Conservation (phyloP, 2,113 vertebrate species). For the Zapornia atra region DNA sequence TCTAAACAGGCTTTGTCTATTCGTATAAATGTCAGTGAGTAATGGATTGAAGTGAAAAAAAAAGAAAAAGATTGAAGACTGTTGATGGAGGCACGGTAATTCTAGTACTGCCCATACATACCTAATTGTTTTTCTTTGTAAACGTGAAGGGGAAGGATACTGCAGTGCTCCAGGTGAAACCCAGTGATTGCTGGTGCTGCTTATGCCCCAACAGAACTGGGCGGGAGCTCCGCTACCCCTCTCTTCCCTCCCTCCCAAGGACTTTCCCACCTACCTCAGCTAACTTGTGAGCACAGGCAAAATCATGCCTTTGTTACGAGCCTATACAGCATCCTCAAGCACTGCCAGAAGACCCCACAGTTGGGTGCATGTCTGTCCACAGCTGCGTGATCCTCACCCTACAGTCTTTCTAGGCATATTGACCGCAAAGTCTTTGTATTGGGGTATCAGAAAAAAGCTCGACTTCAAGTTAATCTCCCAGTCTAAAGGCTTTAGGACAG, state of each 20-base stretch:
- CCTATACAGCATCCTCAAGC: not conserved
- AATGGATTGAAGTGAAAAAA: not conserved
- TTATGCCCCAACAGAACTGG: fast-evolving
- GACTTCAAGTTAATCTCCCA: not conserved
- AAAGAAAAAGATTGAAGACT: not conserved
- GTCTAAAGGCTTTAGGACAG: not conserved
- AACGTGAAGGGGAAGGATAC: not conserved
- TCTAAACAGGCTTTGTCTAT: slow-evolving; percentile 4
- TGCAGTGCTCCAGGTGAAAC: not conserved
- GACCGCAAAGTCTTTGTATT: not conserved
- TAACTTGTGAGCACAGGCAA: not conserved
- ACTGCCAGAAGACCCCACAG: not conserved
- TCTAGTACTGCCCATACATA: not conserved
- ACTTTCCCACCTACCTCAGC: not conserved
- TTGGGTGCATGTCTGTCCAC: fast-evolving
- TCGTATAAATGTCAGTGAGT: not conserved
- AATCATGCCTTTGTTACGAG: not conserved
- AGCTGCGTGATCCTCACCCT: not conserved
- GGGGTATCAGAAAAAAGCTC: not conserved
- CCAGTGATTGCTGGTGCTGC: not conserved
- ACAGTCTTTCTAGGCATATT: not conserved
- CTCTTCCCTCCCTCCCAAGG: not conserved
- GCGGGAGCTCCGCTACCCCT: not conserved
- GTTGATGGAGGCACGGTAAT: not conserved
- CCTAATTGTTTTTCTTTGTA: not conserved